Percentiles rank a stretch among this genome's conserved stretches.
These are phyloP conservation scores for Drosophila mulleri DNA, from an alignment of 2,888 invertebrate genomes.

Conservation along the genomic window DNA sequence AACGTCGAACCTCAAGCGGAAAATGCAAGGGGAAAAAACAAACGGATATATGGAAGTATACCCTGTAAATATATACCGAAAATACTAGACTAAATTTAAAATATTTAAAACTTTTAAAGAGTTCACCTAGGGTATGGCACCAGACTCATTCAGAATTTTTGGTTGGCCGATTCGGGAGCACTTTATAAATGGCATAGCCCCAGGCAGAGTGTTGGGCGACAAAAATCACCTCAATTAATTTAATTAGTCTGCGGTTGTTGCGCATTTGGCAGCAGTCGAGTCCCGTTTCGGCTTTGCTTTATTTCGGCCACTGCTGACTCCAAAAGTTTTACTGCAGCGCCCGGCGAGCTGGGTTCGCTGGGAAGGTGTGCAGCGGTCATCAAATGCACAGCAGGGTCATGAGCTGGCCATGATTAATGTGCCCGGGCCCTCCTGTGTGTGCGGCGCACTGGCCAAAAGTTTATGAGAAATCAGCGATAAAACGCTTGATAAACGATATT, in stretches of 20 bases:
- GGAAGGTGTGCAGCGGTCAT: conserved; percentile 19
- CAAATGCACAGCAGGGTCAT: conserved; percentile 67
- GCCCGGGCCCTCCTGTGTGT: conserved; percentile 13
- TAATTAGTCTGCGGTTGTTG: conserved; percentile 79
- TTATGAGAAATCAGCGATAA: conserved; percentile 71
- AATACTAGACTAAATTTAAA: neutral
- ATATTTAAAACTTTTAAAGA: neutral
- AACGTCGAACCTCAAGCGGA: conserved; percentile 9
- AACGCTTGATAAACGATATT: conserved; percentile 69
- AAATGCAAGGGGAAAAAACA: neutral
- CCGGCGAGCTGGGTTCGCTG: neutral
- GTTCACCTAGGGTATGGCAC: neutral
- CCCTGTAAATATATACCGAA: neutral
- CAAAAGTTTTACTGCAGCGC: conserved; percentile 26
- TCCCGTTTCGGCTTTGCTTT: conserved; percentile 19
- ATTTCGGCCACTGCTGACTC: conserved; percentile 28
- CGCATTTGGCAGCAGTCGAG: conserved; percentile 33
- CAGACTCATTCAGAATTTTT: conserved; percentile 11
- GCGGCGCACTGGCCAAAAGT: conserved; percentile 32
- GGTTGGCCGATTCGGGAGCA: conserved; percentile 17
- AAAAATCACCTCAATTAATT: conserved; percentile 81
- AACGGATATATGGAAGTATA: neutral
- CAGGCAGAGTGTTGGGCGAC: conserved; percentile 42
- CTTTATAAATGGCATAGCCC: conserved; percentile 60
- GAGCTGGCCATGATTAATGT: conserved; percentile 73